phyloP scores from a whole-genome alignment of 2,113 vertebrate species.

The Halichoeres trimaculatus region DNA sequence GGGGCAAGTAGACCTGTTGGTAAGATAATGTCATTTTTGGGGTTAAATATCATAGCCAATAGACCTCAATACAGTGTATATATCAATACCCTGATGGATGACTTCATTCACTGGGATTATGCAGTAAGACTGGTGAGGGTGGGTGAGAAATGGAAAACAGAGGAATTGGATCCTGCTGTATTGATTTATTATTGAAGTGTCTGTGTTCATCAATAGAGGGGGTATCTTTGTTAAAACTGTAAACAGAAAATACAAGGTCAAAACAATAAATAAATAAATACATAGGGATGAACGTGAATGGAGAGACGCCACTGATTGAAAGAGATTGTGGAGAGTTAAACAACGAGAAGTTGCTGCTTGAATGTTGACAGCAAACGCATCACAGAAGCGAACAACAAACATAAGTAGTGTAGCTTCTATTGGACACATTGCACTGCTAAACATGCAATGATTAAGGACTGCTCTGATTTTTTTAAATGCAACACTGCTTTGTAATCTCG shows the following conservation, averaged over 20 bases:
- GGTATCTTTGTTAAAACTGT: conserved; percentile 77
- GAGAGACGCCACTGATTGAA: conserved; percentile 75
- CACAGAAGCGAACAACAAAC: conserved; percentile 14
- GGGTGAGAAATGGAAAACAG: conserved; percentile 58
- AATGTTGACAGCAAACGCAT: conserved; percentile 22
- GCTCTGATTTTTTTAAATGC: conserved; percentile 44
- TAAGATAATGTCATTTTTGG: conserved; percentile 70
- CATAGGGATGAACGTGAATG: conserved; percentile 76
- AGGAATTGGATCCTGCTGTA: conserved; percentile 69
- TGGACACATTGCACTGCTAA: conserved; percentile 58
- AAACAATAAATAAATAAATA: conserved; percentile 79
- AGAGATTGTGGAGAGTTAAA: conserved; percentile 63
- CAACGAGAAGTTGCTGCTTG: conserved; percentile 44
- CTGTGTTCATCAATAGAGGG: conserved; percentile 75
- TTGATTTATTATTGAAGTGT: conserved; percentile 62
- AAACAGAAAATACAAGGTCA: conserved; percentile 71
- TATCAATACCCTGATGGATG: conserved; percentile 60
- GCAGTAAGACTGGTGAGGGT: conserved; percentile 59
- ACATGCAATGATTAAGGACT: conserved; percentile 38
- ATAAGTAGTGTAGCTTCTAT: conserved; percentile 29
- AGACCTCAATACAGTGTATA: conserved; percentile 42
- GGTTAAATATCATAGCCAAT: conserved; percentile 60
- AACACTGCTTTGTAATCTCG: conserved; percentile 42
- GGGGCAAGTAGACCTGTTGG: conserved; percentile 34
- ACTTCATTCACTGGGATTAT: conserved; percentile 66